Conservation (phyloP, 2,888 invertebrate genomes). For the Latrodectus elegans region DNA sequence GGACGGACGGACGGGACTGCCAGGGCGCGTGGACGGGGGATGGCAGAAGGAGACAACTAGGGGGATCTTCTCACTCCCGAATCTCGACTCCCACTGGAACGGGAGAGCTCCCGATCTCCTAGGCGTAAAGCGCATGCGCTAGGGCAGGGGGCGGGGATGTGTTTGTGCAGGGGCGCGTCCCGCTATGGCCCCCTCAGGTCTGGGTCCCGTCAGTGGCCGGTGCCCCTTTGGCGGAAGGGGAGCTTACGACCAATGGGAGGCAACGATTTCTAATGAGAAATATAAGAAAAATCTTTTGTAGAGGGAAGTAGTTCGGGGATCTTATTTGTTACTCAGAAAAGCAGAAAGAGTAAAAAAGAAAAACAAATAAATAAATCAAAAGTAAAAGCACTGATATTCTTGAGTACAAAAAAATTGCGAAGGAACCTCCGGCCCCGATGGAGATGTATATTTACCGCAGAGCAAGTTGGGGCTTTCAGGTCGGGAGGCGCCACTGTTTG, state of each 20-base stretch:
- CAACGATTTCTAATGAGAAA: conserved; percentile 31
- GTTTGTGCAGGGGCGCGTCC: conserved; percentile 27
- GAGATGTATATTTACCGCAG: not conserved
- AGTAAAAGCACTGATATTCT: not conserved
- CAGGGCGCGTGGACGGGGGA: conserved; percentile 18
- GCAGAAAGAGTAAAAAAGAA: not conserved
- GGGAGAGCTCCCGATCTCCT: conserved; percentile 31
- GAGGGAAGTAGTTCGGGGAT: not conserved
- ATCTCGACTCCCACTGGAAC: conserved; percentile 46
- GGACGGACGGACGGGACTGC: conserved; percentile 15
- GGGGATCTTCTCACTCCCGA: conserved; percentile 58
- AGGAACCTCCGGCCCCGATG: not conserved
- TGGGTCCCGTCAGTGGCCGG: conserved; percentile 32
- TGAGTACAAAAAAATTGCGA: not conserved
- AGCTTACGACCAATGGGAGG: conserved; percentile 30
- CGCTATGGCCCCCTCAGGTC: conserved; percentile 12
- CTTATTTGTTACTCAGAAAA: conserved; percentile 24
- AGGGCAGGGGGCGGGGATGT: conserved; percentile 45
- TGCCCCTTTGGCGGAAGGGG: conserved; percentile 14
- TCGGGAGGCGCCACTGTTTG: not conserved
- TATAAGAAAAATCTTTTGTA: not conserved
- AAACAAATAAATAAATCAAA: not conserved
- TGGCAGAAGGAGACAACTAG: conserved; percentile 13
- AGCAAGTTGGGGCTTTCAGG: not conserved
- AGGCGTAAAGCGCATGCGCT: conserved; percentile 58